A percentile compares a stretch with the other conserved stretches of the same genome.
phyloP scores from a whole-genome alignment of 2,888 invertebrate genomes.

The Acronicta leporina region DNA sequence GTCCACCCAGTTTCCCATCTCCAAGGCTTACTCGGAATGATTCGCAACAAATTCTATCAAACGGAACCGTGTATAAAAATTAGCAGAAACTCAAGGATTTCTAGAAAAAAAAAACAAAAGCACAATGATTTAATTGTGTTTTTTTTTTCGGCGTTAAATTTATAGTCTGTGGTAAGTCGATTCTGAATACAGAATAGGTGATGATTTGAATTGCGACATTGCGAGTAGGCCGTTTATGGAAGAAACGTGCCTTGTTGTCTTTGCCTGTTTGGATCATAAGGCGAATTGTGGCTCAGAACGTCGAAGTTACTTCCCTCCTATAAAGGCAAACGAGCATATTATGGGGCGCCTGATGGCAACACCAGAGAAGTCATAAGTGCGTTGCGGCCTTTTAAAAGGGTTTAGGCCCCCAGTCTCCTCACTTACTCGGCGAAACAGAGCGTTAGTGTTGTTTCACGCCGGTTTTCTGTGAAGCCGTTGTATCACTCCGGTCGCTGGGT shows the following conservation, averaged over 20 bases:
- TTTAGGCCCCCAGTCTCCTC: too few relatives aligned
- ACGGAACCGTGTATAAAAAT: conserved; percentile 74
- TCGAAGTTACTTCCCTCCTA: too few relatives aligned
- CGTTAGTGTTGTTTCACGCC: too few relatives aligned
- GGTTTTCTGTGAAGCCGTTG: too few relatives aligned
- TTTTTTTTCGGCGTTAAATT: conserved; percentile 52
- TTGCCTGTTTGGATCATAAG: conserved; percentile 3
- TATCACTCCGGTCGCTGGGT: too few relatives aligned
- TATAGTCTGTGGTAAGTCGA: conserved; percentile 43
- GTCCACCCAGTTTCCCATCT: conserved; percentile 68
- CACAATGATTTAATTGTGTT: conserved; percentile 66
- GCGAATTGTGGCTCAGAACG: conserved; percentile 1
- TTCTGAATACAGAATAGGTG: conserved; percentile 44
- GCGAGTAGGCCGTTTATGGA: conserved; percentile 13
- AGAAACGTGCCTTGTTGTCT: conserved; percentile 5
- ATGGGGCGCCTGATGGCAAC: too few relatives aligned
- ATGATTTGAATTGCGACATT: conserved; percentile 38
- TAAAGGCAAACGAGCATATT: too few relatives aligned
- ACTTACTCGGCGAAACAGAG: too few relatives aligned
- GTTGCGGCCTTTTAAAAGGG: too few relatives aligned
- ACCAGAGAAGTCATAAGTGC: too few relatives aligned
- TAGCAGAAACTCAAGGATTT: conserved; percentile 78
- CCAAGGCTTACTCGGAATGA: conserved; percentile 70
- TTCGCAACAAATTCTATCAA: conserved; percentile 75
- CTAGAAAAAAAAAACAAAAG: conserved; percentile 59